A percentile compares a stretch with the other conserved stretches of the same genome.
Evolutionary conservation across 1,140 invertebrate genomes (phyloP).

Genomic region (Medauroidea extradentata): DNA sequence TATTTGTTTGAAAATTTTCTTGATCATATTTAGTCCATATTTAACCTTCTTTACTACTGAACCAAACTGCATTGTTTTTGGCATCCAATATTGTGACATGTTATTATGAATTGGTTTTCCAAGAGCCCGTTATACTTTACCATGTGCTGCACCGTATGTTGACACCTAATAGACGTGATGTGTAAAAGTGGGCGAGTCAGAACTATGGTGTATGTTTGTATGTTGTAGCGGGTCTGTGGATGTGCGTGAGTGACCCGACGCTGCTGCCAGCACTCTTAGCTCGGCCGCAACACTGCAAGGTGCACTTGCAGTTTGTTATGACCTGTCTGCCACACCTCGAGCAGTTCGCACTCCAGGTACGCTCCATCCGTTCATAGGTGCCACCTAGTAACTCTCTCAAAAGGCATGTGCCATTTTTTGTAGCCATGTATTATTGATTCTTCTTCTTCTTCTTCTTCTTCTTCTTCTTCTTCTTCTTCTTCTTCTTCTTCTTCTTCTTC

Average conservation of each 20-base stretch:
- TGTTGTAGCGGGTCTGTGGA: conserved; percentile 43
- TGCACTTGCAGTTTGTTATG: conserved; percentile 34
- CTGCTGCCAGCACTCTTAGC: conserved; percentile 45
- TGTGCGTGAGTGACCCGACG: conserved; percentile 45
- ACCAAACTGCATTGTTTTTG: no score
- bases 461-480: not conserved
- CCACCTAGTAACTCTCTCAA: no score
- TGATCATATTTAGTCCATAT: no score
- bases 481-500: not conserved
- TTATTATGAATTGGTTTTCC: no score
- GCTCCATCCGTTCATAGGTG: not conserved
- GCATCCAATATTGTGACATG: no score
- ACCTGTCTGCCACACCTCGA: conserved; percentile 13
- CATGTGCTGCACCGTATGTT: no score
- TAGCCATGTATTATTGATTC: conserved; percentile 4
- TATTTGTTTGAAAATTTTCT: no score
- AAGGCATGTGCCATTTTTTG: conserved; percentile 5
- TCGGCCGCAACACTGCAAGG: conserved; percentile 40
- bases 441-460: not conserved
- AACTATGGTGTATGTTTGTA: no score
- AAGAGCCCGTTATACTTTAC: no score
- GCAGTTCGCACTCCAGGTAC: conserved; percentile 5
- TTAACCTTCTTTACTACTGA: no score
- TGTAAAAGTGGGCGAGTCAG: no score
- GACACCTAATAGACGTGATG: no score